Conservation (phyloP, 2,113 vertebrate species). For the Prunella fulvescens region DNA sequence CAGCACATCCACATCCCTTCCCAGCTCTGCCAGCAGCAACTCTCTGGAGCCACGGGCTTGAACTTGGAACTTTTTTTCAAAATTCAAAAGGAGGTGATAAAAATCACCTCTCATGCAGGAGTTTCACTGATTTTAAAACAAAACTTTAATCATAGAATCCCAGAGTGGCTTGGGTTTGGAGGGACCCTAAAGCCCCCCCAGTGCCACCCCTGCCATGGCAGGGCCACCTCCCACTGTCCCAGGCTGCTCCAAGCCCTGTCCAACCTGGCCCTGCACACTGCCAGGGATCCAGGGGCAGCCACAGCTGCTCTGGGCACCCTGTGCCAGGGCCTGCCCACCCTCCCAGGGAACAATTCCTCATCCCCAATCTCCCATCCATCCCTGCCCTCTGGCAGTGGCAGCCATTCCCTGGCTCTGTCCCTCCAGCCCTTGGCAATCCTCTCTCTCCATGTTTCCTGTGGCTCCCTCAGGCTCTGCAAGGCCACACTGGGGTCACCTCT, state of each 20-base stretch:
- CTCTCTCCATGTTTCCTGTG: fast-evolving
- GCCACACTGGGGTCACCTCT: fast-evolving
- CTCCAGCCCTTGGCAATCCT: fast-evolving
- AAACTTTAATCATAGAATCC: not conserved
- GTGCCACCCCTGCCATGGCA: too few relatives aligned
- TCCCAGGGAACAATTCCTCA: fast-evolving
- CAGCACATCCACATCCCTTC: not conserved
- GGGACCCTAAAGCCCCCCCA: too few relatives aligned
- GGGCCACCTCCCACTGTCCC: too few relatives aligned
- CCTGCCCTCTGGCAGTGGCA: not conserved
- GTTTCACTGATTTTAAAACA: not conserved
- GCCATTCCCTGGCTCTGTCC: not conserved
- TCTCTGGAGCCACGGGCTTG: not conserved
- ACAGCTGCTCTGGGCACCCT: not conserved
- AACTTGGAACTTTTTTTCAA: fast-evolving
- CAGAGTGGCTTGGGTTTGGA: too few relatives aligned
- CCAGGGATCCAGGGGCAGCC: not conserved
- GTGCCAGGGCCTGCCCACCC: not conserved
- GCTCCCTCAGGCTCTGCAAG: not conserved
- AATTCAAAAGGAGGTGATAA: not conserved
- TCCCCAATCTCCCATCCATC: fast-evolving
- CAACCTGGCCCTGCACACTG: not conserved
- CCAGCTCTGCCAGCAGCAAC: not conserved
- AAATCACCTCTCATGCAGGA: not conserved
- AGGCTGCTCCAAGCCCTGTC: too few relatives aligned